These are phyloP conservation scores for Drosophila hamatofila DNA, from an alignment of 2,888 invertebrate genomes.

Conservation along the genomic window DNA sequence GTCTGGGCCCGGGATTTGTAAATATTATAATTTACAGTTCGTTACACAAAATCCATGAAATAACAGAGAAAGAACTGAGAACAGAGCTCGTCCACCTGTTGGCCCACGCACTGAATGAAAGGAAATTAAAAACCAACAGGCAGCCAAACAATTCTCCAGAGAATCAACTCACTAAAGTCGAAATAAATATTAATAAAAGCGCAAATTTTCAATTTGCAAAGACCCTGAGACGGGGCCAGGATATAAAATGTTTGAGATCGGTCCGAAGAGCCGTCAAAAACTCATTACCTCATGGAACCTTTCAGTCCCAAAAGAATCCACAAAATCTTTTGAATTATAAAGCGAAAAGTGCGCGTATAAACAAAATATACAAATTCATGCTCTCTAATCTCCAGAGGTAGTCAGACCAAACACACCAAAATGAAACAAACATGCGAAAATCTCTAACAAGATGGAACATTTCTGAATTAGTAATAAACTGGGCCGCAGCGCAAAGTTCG, in stretches of 20 bases:
- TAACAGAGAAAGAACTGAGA: slow-evolving; percentile 1
- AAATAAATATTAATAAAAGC: slow-evolving; percentile 78
- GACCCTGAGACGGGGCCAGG: slow-evolving; percentile 3
- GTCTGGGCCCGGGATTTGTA: slow-evolving; percentile 35
- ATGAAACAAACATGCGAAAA: slow-evolving; percentile 25
- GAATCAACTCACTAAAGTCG: slow-evolving; percentile 52
- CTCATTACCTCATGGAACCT: slow-evolving; percentile 21
- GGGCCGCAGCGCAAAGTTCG: slow-evolving; percentile 52
- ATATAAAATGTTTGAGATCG: slow-evolving; percentile 53
- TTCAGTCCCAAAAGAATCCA: slow-evolving; percentile 53
- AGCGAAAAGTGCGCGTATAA: slow-evolving; percentile 48
- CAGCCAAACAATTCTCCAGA: slow-evolving; percentile 41
- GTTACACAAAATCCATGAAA: slow-evolving; percentile 37
- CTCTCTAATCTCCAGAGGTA: slow-evolving; percentile 63
- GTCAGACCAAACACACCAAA: neutral
- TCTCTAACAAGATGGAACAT: slow-evolving; percentile 70
- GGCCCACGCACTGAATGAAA: slow-evolving; percentile 18
- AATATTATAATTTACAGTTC: slow-evolving; percentile 73
- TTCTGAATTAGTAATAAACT: slow-evolving; percentile 80
- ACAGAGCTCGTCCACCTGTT: slow-evolving; percentile 46
- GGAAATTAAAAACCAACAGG: slow-evolving; percentile 79
- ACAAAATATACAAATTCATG: slow-evolving; percentile 49
- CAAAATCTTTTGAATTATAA: slow-evolving; percentile 69
- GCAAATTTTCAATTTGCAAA: slow-evolving; percentile 54
- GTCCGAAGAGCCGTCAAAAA: slow-evolving; percentile 8